A percentile compares a stretch with the other conserved stretches of the same genome.
Evolutionary conservation across 2,797 vertebrate genomes (phyloP).

Genomic region (Myripristis murdjan): DNA sequence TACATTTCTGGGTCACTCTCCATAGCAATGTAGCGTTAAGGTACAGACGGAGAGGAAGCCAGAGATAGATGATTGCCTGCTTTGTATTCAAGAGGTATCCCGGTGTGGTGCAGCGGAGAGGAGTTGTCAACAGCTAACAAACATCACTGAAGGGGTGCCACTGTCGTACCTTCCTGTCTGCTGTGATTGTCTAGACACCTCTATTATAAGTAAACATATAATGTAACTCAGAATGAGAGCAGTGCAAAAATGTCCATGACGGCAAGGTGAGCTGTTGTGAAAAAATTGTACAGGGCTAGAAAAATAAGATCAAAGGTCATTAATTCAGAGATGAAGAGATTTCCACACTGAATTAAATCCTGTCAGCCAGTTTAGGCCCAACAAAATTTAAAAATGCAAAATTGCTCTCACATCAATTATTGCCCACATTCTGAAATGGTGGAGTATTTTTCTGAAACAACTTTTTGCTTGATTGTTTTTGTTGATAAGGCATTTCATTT

Average conservation of each 20-base stretch:
- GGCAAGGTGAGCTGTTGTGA: not conserved
- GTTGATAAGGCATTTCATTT: conserved; percentile 6
- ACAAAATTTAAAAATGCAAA: not conserved
- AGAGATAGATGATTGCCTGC: conserved; percentile 3
- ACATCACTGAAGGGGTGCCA: conserved; percentile 24
- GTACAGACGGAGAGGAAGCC: not conserved
- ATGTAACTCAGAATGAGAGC: conserved; percentile 6
- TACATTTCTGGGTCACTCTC: conserved; percentile 22
- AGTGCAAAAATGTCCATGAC: not conserved
- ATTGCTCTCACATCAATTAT: conserved; percentile 4
- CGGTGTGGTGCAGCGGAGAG: conserved; percentile 22
- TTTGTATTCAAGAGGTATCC: conserved; percentile 52
- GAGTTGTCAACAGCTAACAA: conserved; percentile 41
- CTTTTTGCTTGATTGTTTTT: not conserved
- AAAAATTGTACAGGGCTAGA: not conserved
- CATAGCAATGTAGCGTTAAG: conserved; percentile 19
- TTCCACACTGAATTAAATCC: not conserved
- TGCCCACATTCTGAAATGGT: not conserved
- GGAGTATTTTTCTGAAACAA: conserved; percentile 5
- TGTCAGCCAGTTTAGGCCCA: no score
- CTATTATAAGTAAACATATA: conserved; percentile 25
- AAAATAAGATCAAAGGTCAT: not conserved
- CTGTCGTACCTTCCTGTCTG: conserved; percentile 55
- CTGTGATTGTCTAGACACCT: conserved; percentile 41
- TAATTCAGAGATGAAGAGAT: not conserved